Evolutionary conservation across 2,888 invertebrate species (phyloP).

Genomic region (Desoria tigrina): DNA sequence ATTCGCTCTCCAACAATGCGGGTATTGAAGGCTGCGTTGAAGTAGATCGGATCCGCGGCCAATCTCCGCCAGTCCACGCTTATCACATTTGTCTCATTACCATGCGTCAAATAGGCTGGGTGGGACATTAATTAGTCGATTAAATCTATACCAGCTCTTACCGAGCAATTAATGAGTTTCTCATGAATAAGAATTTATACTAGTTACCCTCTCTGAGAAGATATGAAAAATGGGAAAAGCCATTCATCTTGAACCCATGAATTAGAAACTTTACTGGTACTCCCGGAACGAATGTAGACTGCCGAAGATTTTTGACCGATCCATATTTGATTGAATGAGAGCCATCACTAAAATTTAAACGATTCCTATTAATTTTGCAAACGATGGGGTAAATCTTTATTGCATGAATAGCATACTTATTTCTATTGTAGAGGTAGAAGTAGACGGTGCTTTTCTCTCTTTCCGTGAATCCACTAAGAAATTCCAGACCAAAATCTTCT

Average conservation of each 20-base stretch:
- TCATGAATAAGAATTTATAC: conserved; percentile 1
- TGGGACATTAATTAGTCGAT: no score
- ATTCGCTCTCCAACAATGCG: conserved; percentile 43
- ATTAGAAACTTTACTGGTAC: conserved; percentile 46
- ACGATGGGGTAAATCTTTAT: no score
- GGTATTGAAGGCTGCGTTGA: conserved; percentile 45
- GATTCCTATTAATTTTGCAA: background rate
- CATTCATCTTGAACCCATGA: conserved; percentile 48
- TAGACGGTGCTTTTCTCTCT: conserved; percentile 39
- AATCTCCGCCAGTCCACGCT: conserved; percentile 48
- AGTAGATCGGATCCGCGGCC: conserved; percentile 42
- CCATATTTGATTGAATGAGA: conserved; percentile 34
- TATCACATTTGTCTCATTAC: conserved; percentile 44
- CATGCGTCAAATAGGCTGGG: conserved; percentile 39
- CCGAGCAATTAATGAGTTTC: no score
- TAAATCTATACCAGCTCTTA: no score
- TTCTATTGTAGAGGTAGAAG: conserved; percentile 43
- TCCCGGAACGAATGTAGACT: conserved; percentile 24
- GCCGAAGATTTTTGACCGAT: conserved; percentile 19
- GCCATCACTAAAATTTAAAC: conserved; percentile 29
- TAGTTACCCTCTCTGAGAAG: conserved; percentile 32
- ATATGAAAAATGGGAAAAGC: conserved; percentile 39
- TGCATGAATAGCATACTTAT: conserved; percentile 29
- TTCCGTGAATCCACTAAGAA: conserved; percentile 30
- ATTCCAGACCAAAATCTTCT: conserved; percentile 13